Base-by-base conservation (phyloP, 2,113 vertebrate genomes). In the Rhinoptilus africanus region DNA sequence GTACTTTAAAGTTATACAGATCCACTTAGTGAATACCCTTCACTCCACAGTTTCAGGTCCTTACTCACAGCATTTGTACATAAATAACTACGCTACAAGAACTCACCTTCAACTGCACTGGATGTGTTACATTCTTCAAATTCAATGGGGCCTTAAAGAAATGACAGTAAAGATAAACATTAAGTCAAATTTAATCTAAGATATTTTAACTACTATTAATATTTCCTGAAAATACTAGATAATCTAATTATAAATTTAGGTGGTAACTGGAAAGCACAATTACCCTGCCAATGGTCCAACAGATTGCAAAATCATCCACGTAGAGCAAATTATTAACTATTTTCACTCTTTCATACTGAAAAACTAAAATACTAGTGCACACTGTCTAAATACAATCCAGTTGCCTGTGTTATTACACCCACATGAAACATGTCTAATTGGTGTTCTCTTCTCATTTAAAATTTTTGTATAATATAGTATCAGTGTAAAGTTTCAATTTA, bases 41-140 rank as follows among this genome's bases (percentile, higher is more conserved):
- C 59, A 26, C 37, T 66, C n/a, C 30, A 23, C 18, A 73, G 27
- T 47, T 81, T 85, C n/a, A 62, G 19, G 14, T 74, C n/a, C 14
- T 67, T n/a, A 77, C 5, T 10, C 32, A 62, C 21, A 41, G 27
- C 14, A 77, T 74, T 85, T 30, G 47, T 4, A 4, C 0, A 3
- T 35, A 78, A 66, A 28, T 50, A 84, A 59, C 23, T 51, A 32
- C n/a, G n/a, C 20, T 19, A 77, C 4, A 47, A 37, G 5, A 94
- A 96, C 97, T 97, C 87, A 99, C 99, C 99, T 99, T 99, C 99
- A 51, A 98, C 98, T 77, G 98, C 99, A 91, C 98, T 98, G 50
- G 99, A 98, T 92, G 98, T 95, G 82, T 99, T 99, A 97, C 99
- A 99, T 98, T 99, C 99, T 97, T 99, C 99, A 98, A 99, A 99